phyloP scores from a whole-genome alignment of 1,140 invertebrate genomes.

The Calosoma granatense region DNA sequence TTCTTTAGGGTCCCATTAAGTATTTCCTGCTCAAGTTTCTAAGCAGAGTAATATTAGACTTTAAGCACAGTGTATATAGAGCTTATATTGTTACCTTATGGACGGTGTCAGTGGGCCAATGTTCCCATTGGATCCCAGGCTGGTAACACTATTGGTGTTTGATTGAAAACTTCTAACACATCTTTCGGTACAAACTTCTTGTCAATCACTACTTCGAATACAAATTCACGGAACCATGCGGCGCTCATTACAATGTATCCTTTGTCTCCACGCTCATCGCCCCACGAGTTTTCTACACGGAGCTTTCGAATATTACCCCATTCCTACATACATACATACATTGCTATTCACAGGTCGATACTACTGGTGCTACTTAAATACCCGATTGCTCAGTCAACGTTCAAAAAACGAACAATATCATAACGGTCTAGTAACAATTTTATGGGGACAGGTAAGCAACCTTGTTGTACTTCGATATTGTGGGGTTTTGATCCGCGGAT shows the following conservation, averaged over 20 bases:
- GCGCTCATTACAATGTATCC: slow-evolving; percentile 74
- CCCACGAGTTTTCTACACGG: slow-evolving; percentile 86
- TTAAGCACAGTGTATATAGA: no score
- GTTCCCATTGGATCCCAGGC: slow-evolving; percentile 92
- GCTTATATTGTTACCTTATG: no score
- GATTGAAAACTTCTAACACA: slow-evolving; percentile 63
- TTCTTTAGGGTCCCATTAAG: no score
- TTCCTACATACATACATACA: slow-evolving; percentile 39
- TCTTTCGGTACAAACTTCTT: slow-evolving; percentile 67
- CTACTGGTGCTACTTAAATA: not conserved
- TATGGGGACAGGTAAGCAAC: no score
- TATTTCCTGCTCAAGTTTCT: no score
- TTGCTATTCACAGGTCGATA: no score
- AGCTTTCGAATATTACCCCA: slow-evolving; percentile 58
- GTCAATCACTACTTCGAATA: slow-evolving; percentile 83
- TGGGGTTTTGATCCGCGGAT: no score
- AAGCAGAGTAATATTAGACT: no score
- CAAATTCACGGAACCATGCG: slow-evolving; percentile 84
- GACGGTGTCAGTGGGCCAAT: slow-evolving; percentile 53
- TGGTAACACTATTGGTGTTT: slow-evolving; percentile 66
- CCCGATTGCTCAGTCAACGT: not conserved
- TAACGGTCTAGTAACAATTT: no score
- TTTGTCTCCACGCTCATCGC: slow-evolving; percentile 79
- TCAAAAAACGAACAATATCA: slow-evolving; percentile 8
- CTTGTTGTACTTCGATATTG: no score